Conservation (phyloP, 2,113 vertebrate species). For the Neogobius melanostomus region DNA sequence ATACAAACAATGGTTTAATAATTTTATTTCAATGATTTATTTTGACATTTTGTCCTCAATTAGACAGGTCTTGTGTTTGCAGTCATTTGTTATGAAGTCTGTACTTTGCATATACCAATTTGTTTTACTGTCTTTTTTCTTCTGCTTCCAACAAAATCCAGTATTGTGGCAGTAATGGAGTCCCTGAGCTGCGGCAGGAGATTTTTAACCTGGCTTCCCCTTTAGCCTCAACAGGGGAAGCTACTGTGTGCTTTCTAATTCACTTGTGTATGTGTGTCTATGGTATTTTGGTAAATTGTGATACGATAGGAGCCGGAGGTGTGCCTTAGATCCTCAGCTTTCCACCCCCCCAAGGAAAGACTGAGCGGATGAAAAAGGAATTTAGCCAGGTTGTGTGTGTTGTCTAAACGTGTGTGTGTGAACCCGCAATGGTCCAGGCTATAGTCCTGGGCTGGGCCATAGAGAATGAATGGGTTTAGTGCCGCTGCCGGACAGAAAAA, state of each 20-base stretch:
- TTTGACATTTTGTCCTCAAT: too few relatives aligned
- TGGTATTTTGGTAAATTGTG: conserved; percentile 66
- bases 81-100: too few relatives aligned
- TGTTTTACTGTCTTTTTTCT: conserved; percentile 6
- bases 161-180: conserved; percentile 50
- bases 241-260: conserved; percentile 14
- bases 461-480: conserved; percentile 98
- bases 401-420: conserved; percentile 27
- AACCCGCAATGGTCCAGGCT: conserved; percentile 18
- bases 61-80: too few relatives aligned
- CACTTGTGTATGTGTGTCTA: conserved; percentile 61
- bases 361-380: conserved; percentile 73
- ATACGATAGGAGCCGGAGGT: conserved; percentile 50
- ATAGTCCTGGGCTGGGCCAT: conserved; percentile 81
- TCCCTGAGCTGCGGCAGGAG: conserved; percentile 60
- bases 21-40: too few relatives aligned
- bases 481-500: conserved; percentile 95
- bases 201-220: conserved; percentile 52
- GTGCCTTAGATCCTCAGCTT: conserved; percentile 83
- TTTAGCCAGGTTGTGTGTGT: conserved; percentile 75
- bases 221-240: conserved; percentile 51
- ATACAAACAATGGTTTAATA: too few relatives aligned
- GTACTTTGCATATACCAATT: neutral
- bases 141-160: conserved; percentile 12
- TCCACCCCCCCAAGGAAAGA: conserved; percentile 84